A percentile compares a stretch with the other conserved stretches of the same genome.
phyloP scores from a whole-genome alignment of 2,797 vertebrate species.

The Scyliorhinus canicula region DNA sequence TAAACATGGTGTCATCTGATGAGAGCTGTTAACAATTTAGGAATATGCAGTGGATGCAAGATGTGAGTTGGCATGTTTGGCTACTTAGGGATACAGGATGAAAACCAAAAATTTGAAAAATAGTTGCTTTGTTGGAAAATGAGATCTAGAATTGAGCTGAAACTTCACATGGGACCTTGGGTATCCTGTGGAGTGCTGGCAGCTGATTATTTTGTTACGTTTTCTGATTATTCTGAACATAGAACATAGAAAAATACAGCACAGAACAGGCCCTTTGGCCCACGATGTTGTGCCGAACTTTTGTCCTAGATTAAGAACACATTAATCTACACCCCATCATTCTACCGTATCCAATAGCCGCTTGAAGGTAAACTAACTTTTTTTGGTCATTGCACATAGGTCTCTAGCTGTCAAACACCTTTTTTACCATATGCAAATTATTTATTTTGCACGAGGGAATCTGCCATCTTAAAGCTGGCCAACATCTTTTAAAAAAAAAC shows the following conservation, averaged over 20 bases:
- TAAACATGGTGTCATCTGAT: neutral
- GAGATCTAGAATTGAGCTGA: neutral
- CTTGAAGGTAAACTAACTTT: no score
- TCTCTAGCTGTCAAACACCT: neutral
- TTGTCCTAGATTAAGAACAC: no score
- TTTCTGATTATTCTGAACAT: neutral
- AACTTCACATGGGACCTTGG: neutral
- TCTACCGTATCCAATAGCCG: no score
- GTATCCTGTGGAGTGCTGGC: neutral
- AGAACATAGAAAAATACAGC: no score
- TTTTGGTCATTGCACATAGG: neutral
- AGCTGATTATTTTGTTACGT: neutral
- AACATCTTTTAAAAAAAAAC: neutral
- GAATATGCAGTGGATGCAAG: neutral
- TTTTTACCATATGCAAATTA: neutral
- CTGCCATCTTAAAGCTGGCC: neutral
- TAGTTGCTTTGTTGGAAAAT: neutral
- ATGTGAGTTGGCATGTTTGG: neutral
- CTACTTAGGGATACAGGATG: neutral
- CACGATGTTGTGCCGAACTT: no score
- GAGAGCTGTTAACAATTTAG: neutral
- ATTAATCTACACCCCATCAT: no score
- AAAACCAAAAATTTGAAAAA: neutral
- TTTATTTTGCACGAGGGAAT: neutral
- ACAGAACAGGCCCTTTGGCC: no score